These are phyloP conservation scores for Microvelia longipes DNA, from an alignment of 1,140 invertebrate genomes.

Conservation along the genomic window DNA sequence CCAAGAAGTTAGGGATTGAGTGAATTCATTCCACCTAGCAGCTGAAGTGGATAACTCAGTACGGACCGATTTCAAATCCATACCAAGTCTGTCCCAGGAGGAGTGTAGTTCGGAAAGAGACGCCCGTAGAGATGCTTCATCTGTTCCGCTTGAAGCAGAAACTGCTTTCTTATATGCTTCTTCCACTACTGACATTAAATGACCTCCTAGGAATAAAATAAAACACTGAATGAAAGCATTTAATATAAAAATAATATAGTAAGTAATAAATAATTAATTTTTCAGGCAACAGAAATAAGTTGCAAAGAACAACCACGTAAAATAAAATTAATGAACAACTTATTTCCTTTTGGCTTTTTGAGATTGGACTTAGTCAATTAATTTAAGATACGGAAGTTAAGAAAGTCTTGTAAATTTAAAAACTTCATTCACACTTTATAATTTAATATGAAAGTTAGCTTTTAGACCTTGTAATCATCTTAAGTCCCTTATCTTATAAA, in stretches of 20 bases:
- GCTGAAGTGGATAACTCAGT: conserved; percentile 59
- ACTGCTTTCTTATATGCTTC: conserved; percentile 71
- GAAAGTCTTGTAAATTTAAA: too few relatives aligned
- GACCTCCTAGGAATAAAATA: too few relatives aligned
- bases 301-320: too few relatives aligned
- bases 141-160: conserved; percentile 58
- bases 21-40: conserved; percentile 65
- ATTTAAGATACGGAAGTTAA: too few relatives aligned
- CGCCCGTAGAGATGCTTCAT: conserved; percentile 57
- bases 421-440: too few relatives aligned
- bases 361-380: too few relatives aligned
- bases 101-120: conserved; percentile 51
- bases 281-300: too few relatives aligned
- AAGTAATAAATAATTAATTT: background rate
- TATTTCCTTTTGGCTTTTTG: too few relatives aligned
- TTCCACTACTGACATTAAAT: conserved; percentile 58
- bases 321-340: too few relatives aligned
- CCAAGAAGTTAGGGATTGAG: conserved; percentile 47
- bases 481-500: too few relatives aligned
- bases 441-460: too few relatives aligned
- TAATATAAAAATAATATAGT: background rate
- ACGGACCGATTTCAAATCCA: conserved; percentile 60
- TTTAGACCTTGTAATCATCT: too few relatives aligned
- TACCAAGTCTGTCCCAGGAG: conserved; percentile 66
- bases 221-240: conserved; percentile 5